Evolutionary conservation across 2,113 vertebrate species (phyloP).

Genomic region (Caretta caretta): DNA sequence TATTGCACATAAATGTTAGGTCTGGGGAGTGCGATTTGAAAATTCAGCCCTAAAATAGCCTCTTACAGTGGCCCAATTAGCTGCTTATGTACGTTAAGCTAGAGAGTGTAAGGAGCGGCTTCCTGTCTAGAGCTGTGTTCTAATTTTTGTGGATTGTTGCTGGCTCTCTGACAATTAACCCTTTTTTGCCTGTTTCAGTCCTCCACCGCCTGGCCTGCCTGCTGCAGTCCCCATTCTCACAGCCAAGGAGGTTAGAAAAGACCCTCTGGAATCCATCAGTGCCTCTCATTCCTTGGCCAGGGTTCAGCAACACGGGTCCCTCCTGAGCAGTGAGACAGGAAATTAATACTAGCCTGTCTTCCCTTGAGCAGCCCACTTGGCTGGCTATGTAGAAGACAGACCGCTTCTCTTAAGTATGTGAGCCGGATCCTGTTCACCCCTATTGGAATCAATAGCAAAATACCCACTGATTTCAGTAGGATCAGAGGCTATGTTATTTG

Average conservation of each 20-base stretch:
- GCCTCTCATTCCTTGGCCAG: not conserved
- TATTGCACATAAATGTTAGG: not conserved
- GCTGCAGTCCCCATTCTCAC: too few relatives aligned
- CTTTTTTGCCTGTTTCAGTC: not conserved
- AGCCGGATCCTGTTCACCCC: not conserved
- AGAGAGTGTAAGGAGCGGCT: not conserved
- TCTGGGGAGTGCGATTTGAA: not conserved
- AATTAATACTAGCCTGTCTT: not conserved
- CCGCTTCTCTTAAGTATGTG: not conserved
- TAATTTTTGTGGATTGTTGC: not conserved
- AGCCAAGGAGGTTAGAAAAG: too few relatives aligned
- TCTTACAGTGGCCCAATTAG: not conserved
- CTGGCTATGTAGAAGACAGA: not conserved
- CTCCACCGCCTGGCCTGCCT: not conserved
- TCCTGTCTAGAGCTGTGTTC: not conserved
- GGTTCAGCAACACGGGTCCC: not conserved
- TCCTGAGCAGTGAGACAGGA: not conserved
- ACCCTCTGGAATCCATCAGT: not conserved
- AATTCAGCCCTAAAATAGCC: not conserved
- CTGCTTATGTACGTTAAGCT: not conserved
- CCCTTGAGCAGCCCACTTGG: not conserved
- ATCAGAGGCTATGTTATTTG: not conserved
- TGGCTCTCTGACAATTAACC: not conserved
- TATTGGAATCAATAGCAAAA: not conserved
- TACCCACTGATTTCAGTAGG: not conserved